Evolutionary conservation across 2,888 invertebrate genomes (phyloP), one percentile per base, ranked within the genome.

Genomic region (Leptogaster cylindrica): DNA sequence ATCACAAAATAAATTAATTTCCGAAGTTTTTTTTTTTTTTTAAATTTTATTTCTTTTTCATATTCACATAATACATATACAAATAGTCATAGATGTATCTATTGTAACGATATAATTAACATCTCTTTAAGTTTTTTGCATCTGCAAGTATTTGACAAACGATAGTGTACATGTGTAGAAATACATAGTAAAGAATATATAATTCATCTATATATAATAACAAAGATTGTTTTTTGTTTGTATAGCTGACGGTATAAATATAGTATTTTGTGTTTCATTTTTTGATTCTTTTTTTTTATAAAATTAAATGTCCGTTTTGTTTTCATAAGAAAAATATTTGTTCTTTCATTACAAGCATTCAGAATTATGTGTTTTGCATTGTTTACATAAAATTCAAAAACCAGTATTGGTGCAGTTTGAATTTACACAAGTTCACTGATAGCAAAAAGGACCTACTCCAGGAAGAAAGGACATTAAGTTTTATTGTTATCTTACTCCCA

Each of bases 141-240:
- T 36, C 12, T 50, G 3, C 33, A 46, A 46, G 36, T 33, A 4
- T 16, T 61, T 67, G 48, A 46, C 58, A 46, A 27, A 63, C 61
- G 65, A 65, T 58, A 65, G 68, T 68, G 68, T 68, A 68, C 68
- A 68, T 68, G 68, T 66, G 66, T 68, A 68, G 68, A 68, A 68
- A 68, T 68, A 68, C 66, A 68, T 68, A 68, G 61, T 68, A 48
- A 61, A 66, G 68, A 66, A 66, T 68, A 68, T 68, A 61, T 48
- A 68, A 68, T 65, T 55, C 36, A 50, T 27, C 48, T 66, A 55
- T 51, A 39, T 63, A 41, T 16, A 50, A 50, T 65, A 23, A 65
- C 65, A 58, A 41, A 39, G 51, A 28, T 64, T 48, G 44, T 41
- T 41, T 28, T 14, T 20, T 61, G 23, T 41, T 65, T 68, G 68